phyloP scores from a whole-genome alignment of 2,113 vertebrate species.

The Cyphomyrus discorhynchus region DNA sequence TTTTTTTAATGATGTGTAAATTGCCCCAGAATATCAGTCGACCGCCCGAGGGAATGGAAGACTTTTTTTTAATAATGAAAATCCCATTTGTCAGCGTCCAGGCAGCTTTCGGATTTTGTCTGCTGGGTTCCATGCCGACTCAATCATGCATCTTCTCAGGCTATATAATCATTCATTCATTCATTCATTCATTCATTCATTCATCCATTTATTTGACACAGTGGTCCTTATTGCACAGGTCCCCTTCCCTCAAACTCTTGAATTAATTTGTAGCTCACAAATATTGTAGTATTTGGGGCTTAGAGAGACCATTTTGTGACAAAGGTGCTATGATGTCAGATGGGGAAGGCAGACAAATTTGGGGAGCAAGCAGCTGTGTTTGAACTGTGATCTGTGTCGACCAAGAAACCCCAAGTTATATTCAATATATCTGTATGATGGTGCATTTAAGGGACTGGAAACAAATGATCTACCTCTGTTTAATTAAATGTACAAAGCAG shows the following conservation, averaged over 20 bases:
- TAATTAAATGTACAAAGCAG: neutral
- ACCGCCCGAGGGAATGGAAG: neutral
- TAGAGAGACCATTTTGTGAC: neutral
- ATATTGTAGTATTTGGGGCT: constrained; percentile 33
- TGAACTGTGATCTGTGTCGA: neutral
- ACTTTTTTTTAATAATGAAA: neutral
- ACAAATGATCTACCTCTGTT: neutral
- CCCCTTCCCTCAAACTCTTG: constrained; percentile 33
- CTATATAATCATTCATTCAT: constrained; percentile 30
- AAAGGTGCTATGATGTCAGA: neutral
- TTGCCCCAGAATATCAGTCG: constrained; percentile 31
- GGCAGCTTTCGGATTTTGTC: constrained; percentile 25
- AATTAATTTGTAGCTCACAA: constrained; percentile 42
- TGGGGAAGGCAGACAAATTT: neutral
- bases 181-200: constrained; percentile 31
- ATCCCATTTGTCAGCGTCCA: constrained; percentile 35
- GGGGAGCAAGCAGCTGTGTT: neutral
- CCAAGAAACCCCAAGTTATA: neutral
- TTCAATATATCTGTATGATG: neutral
- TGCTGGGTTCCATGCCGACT: constrained; percentile 31
- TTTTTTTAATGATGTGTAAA: constrained; percentile 17
- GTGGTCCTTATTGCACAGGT: constrained; percentile 16
- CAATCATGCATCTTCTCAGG: constrained; percentile 31
- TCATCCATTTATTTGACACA: constrained; percentile 23
- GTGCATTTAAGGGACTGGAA: neutral